Evolutionary conservation across 2,113 vertebrate genomes (phyloP).

Genomic region (Lamprotornis superbus): DNA sequence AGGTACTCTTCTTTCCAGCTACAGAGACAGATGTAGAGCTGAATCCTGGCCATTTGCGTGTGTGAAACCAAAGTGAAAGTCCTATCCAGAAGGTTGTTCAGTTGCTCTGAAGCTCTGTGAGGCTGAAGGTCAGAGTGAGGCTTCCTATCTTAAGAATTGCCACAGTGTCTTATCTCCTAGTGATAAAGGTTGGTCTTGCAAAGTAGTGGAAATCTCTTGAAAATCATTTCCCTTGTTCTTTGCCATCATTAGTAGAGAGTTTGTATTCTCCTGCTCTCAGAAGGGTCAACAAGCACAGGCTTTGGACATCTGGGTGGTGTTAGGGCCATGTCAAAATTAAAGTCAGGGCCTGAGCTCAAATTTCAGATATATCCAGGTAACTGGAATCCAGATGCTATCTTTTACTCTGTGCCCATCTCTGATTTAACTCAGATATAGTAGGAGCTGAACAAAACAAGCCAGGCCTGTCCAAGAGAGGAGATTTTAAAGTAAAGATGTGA

Average conservation of each 20-base stretch:
- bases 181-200: neutral
- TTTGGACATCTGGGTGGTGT: neutral
- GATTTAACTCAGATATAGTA: neutral
- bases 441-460: neutral
- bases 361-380: neutral
- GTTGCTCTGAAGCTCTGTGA: neutral
- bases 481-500: constrained; percentile 35
- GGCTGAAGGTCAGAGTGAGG: neutral
- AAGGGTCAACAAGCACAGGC: neutral
- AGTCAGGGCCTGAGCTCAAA: neutral
- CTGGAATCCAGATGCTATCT: neutral
- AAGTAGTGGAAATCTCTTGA: neutral
- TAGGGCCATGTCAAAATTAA: neutral
- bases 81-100: neutral
- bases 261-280: neutral
- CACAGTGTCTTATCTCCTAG: neutral
- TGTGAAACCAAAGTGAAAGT: neutral
- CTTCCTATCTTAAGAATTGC: neutral
- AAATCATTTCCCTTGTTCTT: neutral
- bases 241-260: neutral
- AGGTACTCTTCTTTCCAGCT: neutral
- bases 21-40: neutral
- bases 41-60: neutral
- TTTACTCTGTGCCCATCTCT: neutral
- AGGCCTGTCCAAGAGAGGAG: neutral